Base-by-base conservation (phyloP, 2,888 invertebrate species). In the Chirona hameri region DNA sequence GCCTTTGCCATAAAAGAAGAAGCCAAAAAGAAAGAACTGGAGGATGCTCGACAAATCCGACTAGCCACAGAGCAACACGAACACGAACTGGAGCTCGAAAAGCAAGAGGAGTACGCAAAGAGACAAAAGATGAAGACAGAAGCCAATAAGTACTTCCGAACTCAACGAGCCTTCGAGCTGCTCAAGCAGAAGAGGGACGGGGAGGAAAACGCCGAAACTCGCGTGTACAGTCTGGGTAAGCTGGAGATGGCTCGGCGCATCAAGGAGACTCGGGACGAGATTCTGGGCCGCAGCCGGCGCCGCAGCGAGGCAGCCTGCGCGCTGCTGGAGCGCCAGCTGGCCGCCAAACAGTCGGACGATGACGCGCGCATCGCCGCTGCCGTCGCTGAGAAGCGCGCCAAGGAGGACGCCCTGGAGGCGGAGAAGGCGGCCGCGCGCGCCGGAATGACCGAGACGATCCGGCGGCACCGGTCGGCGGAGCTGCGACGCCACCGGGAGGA, bases 351-450 rank as follows among this genome's bases (percentile, higher is more conserved):
- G 24, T 39, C 39, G 27, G 76, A 76, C 46, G 76, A 76, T 39
- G 76, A 76, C 46, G 76, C 76, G 76, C 76, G 76, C 76, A 76
- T 76, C 76, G 76, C 76, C 31, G 76, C 76, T 39, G 46, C 39
- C 18, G 76, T 76, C 39, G 76, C 76, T 24, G 21, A 76, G 24
- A 76, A 76, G 46, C 76, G 27, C 27, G 76, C 76, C 14, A 18
- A 76, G 76, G 21, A 76, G 46, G 76, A 76, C 46, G 76, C 76
- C 46, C 18, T 21, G 39, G 76, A 76, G 76, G 76, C 39, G 76
- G 76, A 39, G 39, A 76, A 76, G 76, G 24, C 24, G 10, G 39
- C 76, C 7, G 76, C 76, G 39, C 76, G 76, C 21, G 76, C 76
- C 76, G 76, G 24, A 21, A 39, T 76, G 76, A 46, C 2, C 10